Evolutionary conservation across 2,888 invertebrate species (phyloP), one percentile per base, ranked within the genome.

Genomic region (Chorisops tibialis): DNA sequence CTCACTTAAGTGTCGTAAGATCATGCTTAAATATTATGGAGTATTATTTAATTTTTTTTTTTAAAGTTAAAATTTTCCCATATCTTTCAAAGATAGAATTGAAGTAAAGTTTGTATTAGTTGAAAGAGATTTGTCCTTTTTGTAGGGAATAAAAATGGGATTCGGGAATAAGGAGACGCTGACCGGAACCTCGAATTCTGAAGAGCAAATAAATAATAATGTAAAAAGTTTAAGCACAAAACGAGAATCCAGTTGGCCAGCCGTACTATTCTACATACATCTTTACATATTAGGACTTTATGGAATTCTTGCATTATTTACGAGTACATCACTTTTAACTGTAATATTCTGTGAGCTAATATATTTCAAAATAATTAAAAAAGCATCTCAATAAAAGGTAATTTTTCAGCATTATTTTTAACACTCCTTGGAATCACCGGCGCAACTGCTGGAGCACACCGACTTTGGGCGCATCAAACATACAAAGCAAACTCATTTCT

Each of bases 391-490:
- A 58, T 6, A 1, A n/a, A 37, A n/a, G 11, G 24, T 16, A 81
- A 78, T 67, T 80, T 80, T 81, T 48, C 77, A 93, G 93, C 87
- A 65, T 37, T 85, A 0, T 63, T 83, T 1, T 74, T 91, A 60
- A 83, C 85, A 58, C 73, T 83, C 2, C 70, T 88, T 19, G 87
- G 87, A 4, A 83, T 85, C 4, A 73, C 96, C 67, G 95, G 96
- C 2, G 85, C 91, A 22, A 95, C 96, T 0, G 89, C 91, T 1
- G 97, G 97, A 0, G 90, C 93, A 0, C 98, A 98, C 75, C 82
- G 97, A 67, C 79, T 96, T 37, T 98, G 96, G 96, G 87, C 96
- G 0, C 98, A 98, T 76, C 80, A 82, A 51, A 82, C 91, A 0
- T 98, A 92, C 75, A 85, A 86, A 70, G 96, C 96, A 0, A 83